phyloP scores from a whole-genome alignment of 2,797 vertebrate species.

The Acanthurus lineatus region DNA sequence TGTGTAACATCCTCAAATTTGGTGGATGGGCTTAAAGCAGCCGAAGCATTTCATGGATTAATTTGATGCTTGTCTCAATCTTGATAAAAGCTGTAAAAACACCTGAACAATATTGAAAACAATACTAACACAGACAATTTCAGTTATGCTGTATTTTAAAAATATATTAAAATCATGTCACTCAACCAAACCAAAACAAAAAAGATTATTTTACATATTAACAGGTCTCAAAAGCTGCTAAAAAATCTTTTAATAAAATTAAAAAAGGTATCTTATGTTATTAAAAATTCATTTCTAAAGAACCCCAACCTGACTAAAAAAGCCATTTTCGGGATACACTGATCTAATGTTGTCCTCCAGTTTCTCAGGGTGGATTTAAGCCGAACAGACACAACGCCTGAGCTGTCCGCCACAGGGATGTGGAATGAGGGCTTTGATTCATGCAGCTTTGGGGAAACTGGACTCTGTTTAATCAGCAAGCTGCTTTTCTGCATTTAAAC shows the following conservation, averaged over 20 bases:
- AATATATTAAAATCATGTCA: background rate
- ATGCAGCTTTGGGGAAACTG: conserved; percentile 40
- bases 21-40: conserved; percentile 5
- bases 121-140: no score
- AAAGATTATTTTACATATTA: background rate
- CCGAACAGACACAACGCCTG: conserved; percentile 47
- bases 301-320: background rate
- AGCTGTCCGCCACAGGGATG: conserved; percentile 42
- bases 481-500: conserved; percentile 64
- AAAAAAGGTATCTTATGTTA: background rate
- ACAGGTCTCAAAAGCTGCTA: background rate
- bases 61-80: background rate
- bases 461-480: conserved; percentile 65
- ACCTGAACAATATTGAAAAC: background rate
- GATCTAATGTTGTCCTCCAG: conserved; percentile 31
- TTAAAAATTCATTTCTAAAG: background rate
- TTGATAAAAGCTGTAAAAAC: conserved; percentile 5
- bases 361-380: conserved; percentile 40
- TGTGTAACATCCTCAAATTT: conserved; percentile 1
- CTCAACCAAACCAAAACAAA: background rate
- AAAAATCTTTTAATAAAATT: conserved; percentile 3
- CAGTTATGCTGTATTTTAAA: no score
- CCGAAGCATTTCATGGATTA: background rate
- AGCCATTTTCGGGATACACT: background rate
- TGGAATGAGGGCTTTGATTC: conserved; percentile 54